Evolutionary conservation across 1,140 invertebrate genomes (phyloP).

Genomic region (Elymnias hypermnestra): DNA sequence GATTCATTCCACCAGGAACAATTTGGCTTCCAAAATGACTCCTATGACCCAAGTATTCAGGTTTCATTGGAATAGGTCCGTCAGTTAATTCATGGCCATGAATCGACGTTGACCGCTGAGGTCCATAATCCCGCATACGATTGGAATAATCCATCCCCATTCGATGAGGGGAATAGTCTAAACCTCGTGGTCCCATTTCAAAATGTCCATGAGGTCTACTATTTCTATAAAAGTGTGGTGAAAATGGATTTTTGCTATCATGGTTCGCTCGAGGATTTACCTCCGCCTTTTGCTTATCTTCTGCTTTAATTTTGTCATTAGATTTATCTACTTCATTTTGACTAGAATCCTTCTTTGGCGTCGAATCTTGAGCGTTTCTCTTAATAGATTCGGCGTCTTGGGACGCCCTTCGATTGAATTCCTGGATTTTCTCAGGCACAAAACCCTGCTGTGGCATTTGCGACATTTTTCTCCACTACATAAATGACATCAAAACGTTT

Average conservation of each 20-base stretch:
- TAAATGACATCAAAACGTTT: slow-evolving; percentile 54
- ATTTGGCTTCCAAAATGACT: slow-evolving; percentile 61
- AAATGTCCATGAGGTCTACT: slow-evolving; percentile 62
- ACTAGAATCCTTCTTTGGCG: slow-evolving; percentile 45
- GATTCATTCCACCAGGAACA: slow-evolving; percentile 51
- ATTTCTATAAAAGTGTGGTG: slow-evolving; percentile 51
- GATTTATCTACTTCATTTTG: slow-evolving; percentile 39
- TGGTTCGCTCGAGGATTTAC: slow-evolving; percentile 25
- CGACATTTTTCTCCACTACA: slow-evolving; percentile 49
- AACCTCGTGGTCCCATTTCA: slow-evolving; percentile 67
- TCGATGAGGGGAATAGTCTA: slow-evolving; percentile 70
- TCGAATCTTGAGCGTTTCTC: slow-evolving; percentile 29
- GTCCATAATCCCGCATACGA: slow-evolving; percentile 53
- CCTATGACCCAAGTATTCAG: slow-evolving; percentile 56
- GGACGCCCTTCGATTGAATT: slow-evolving; percentile 59
- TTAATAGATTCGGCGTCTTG: slow-evolving; percentile 47
- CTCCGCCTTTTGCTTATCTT: not conserved
- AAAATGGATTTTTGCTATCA: slow-evolving; percentile 61
- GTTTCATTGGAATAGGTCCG: slow-evolving; percentile 49
- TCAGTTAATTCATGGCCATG: slow-evolving; percentile 70
- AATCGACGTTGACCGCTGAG: slow-evolving; percentile 67
- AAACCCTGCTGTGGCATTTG: slow-evolving; percentile 67
- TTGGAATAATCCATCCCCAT: slow-evolving; percentile 62
- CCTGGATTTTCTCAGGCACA: slow-evolving; percentile 68
- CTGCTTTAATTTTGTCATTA: slow-evolving; percentile 14